These are phyloP conservation scores for Labrus mixtus DNA, from an alignment of 2,113 vertebrate species.

Conservation along the genomic window DNA sequence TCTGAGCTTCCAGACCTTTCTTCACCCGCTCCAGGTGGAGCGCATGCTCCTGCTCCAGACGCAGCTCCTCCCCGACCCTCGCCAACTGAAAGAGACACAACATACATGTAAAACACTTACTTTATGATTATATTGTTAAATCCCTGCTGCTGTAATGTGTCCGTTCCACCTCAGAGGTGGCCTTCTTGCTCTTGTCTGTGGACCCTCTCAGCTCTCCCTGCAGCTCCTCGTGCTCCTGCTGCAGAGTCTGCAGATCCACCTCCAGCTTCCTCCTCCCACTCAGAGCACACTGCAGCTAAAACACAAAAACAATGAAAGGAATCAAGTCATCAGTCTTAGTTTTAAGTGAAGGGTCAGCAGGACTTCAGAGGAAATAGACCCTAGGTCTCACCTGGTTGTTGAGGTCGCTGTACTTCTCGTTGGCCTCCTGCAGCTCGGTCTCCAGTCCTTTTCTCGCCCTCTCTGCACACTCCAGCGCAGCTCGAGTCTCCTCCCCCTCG, in stretches of 20 bases:
- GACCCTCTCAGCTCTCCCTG: constrained; percentile 74
- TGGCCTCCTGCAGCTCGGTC: constrained; percentile 78
- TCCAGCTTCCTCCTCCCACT: constrained; percentile 83
- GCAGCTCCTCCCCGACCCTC: constrained; percentile 82
- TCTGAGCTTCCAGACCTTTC: constrained; percentile 84
- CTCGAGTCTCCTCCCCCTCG: constrained; percentile 75
- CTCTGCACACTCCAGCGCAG: constrained; percentile 75
- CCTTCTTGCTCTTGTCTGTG: constrained; percentile 83
- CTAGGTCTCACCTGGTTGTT: constrained; percentile 79
- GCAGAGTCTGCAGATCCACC: constrained; percentile 83
- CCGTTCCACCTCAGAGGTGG: constrained; percentile 77
- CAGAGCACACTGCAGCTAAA: constrained; percentile 79
- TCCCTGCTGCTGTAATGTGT: not conserved
- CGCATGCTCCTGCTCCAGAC: constrained; percentile 85
- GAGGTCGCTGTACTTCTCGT: constrained; percentile 80
- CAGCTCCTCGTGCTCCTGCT: constrained; percentile 85
- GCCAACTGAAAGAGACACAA: constrained; percentile 61
- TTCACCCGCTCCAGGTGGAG: constrained; percentile 84
- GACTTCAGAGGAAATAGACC: not conserved
- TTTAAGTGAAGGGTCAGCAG: not conserved
- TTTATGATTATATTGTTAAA: not conserved
- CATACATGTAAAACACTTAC: not conserved
- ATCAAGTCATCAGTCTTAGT: not conserved
- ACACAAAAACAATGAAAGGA: not conserved
- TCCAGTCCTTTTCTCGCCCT: constrained; percentile 81